phyloP scores from a whole-genome alignment of 1,140 invertebrate species.

The Conus betulinus region DNA sequence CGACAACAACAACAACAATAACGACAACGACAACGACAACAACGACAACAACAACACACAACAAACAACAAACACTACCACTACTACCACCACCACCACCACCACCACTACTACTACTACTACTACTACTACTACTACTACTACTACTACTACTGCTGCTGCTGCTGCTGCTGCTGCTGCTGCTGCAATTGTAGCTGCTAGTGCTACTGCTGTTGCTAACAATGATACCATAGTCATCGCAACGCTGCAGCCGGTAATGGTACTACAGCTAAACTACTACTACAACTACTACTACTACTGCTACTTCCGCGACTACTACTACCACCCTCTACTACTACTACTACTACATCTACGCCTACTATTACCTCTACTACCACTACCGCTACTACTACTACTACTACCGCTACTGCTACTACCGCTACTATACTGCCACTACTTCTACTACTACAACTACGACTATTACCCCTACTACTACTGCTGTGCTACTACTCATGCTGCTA shows the following conservation, averaged over 20 bases:
- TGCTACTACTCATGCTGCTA: not conserved
- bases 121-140: too few relatives aligned
- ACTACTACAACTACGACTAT: constrained; percentile 22
- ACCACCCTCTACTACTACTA: constrained; percentile 26
- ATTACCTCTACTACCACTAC: constrained; percentile 19
- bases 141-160: too few relatives aligned
- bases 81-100: not conserved
- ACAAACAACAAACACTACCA: not conserved
- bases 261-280: not conserved
- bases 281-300: constrained; percentile 17
- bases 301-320: constrained; percentile 17
- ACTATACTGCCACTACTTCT: not conserved
- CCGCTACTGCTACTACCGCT: not conserved
- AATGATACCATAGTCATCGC: not conserved
- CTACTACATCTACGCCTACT: constrained; percentile 2
- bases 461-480: constrained; percentile 15
- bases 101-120: too few relatives aligned
- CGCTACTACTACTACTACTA: not conserved
- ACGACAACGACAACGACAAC: too few relatives aligned
- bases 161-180: too few relatives aligned
- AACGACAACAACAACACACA: too few relatives aligned
- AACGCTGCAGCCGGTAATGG: not conserved
- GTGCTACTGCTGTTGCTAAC: not conserved
- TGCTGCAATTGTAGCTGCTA: not conserved
- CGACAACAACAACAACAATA: too few relatives aligned